Conservation (phyloP, 2,113 vertebrate genomes). For the Todiramphus saurophagus region DNA sequence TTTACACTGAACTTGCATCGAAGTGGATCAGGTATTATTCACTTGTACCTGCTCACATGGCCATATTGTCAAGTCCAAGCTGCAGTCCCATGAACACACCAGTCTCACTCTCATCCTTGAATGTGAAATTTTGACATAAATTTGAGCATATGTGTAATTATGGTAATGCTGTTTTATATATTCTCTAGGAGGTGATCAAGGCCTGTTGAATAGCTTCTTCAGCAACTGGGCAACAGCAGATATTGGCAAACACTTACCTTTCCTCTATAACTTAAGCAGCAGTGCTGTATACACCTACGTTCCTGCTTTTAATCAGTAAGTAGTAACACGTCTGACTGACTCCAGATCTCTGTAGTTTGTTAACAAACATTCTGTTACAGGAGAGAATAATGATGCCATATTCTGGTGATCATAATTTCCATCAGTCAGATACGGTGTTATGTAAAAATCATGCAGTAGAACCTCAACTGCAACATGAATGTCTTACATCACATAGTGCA, state of each 20-base stretch:
- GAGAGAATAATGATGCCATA: background rate
- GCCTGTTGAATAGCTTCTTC: constrained; percentile 83
- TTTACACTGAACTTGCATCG: background rate
- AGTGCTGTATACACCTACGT: constrained; percentile 76
- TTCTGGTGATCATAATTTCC: background rate
- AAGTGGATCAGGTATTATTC: background rate
- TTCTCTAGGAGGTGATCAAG: constrained; percentile 85
- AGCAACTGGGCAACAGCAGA: constrained; percentile 76
- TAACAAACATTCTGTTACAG: background rate
- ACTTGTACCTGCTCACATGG: background rate
- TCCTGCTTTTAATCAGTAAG: constrained; percentile 84
- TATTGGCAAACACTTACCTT: constrained; percentile 81
- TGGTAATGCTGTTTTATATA: background rate
- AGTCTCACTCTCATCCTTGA: background rate
- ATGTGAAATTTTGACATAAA: background rate
- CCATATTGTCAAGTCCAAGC: background rate
- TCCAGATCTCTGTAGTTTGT: background rate
- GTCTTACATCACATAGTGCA: background rate
- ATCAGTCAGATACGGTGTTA: background rate
- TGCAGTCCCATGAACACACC: background rate
- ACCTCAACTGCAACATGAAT: background rate
- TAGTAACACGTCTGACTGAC: background rate
- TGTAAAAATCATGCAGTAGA: background rate
- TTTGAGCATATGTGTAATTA: background rate
- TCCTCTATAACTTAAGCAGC: constrained; percentile 81